These are phyloP conservation scores for Trachops cirrhosus DNA, from an alignment of 2,797 vertebrate species.

Conservation along the genomic window DNA sequence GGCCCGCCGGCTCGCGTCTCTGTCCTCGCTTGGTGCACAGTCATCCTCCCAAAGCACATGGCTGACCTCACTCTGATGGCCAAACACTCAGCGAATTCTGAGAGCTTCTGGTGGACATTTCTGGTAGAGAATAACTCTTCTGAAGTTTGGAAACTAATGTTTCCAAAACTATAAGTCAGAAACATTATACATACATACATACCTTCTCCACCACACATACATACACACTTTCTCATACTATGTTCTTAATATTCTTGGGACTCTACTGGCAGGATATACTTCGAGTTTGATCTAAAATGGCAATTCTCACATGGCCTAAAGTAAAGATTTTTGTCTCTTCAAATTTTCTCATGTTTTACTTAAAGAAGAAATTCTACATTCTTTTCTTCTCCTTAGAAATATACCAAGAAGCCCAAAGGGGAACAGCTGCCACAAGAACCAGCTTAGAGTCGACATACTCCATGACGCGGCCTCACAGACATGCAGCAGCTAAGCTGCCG, in stretches of 20 bases:
- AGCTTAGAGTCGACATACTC: not conserved
- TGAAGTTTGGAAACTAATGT: not conserved
- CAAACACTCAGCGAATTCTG: not conserved
- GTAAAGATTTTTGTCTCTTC: not conserved
- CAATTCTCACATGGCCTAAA: not conserved
- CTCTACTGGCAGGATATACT: fast-evolving
- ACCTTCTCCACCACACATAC: not conserved
- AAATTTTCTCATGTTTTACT: not conserved
- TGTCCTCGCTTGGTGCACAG: not conserved
- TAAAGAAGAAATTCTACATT: not conserved
- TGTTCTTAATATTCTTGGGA: not conserved
- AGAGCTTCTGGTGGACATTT: not conserved
- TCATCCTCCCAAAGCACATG: not conserved
- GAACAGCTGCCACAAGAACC: not conserved
- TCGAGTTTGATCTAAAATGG: not conserved
- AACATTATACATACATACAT: not conserved
- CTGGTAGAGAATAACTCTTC: not conserved
- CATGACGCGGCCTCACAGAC: not conserved
- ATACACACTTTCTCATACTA: not conserved
- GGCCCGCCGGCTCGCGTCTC: not conserved
- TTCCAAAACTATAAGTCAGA: not conserved
- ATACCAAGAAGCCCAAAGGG: not conserved
- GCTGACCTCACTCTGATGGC: not conserved
- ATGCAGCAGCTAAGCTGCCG: not conserved
- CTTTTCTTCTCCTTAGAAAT: not conserved